A percentile compares a stretch with the other conserved stretches of the same genome.
phyloP scores from a whole-genome alignment of 2,113 vertebrate genomes.

The Epinephelus moara region DNA sequence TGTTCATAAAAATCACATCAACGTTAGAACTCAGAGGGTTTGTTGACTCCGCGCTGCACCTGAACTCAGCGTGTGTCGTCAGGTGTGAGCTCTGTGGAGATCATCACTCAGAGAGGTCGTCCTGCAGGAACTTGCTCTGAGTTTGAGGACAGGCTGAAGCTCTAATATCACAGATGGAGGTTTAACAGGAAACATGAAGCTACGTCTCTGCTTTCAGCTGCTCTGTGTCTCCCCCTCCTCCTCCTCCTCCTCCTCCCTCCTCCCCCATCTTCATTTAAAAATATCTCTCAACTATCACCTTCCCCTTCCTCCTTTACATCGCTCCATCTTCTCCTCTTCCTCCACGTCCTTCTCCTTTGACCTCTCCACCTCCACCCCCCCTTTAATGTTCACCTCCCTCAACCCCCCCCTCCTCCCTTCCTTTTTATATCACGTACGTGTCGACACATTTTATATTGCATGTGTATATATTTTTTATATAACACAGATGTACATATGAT shows the following conservation, averaged over 20 bases:
- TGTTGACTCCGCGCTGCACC: not conserved
- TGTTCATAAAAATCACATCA: no score
- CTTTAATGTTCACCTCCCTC: no score
- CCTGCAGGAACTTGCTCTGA: constrained; percentile 23
- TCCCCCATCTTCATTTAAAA: constrained; percentile 51
- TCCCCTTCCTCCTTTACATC: not conserved
- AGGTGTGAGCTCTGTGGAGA: no score
- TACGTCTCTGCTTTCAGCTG: constrained; percentile 59
- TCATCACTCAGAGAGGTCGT: constrained; percentile 6
- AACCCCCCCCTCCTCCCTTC: no score
- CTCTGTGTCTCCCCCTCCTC: not conserved
- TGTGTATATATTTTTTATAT: no score
- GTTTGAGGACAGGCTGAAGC: constrained; percentile 45
- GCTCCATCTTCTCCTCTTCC: constrained; percentile 2
- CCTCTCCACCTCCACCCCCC: not conserved
- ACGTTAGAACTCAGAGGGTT: no score
- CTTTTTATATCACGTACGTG: no score
- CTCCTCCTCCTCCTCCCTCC: constrained; percentile 38
- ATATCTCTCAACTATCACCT: constrained; percentile 46
- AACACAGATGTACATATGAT: no score
- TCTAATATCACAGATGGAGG: constrained; percentile 65
- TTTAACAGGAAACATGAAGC: constrained; percentile 60
- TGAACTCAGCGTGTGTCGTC: not conserved
- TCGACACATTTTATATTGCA: no score
- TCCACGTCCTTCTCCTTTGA: not conserved